A percentile compares a stretch with the other conserved stretches of the same genome.
These are phyloP conservation scores for Sceloporus tristichus DNA, from an alignment of 2,113 vertebrate genomes.

Conservation along the genomic window DNA sequence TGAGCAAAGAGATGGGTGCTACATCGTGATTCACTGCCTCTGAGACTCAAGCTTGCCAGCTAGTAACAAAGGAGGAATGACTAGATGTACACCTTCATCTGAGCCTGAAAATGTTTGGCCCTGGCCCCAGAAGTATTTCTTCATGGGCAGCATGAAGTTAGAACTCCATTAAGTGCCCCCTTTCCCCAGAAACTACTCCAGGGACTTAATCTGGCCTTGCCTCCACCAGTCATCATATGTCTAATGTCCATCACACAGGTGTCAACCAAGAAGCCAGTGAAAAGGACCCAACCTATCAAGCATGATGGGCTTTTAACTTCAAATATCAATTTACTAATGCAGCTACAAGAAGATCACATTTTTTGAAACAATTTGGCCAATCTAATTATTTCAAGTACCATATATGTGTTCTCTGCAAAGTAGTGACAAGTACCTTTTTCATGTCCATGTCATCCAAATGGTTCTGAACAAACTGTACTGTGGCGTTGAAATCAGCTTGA, in stretches of 20 bases:
- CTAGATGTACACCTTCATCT: too few species aligned
- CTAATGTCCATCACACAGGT: background rate
- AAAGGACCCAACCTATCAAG: background rate
- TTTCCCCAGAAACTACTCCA: too few species aligned
- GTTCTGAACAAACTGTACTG: constrained; percentile 94
- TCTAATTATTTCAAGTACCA: background rate
- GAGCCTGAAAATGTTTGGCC: too few species aligned
- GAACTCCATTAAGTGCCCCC: too few species aligned
- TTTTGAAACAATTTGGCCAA: background rate
- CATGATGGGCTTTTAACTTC: background rate
- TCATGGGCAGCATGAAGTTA: too few species aligned
- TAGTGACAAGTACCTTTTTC: constrained; percentile 83
- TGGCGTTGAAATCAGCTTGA: constrained; percentile 95
- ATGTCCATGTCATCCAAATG: constrained; percentile 90
- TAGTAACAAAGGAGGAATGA: too few species aligned
- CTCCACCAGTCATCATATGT: too few species aligned
- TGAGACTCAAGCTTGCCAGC: too few species aligned
- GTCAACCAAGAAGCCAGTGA: background rate
- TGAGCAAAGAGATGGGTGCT: too few species aligned
- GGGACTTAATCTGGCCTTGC: too few species aligned
- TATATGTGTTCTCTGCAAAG: background rate
- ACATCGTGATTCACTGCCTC: too few species aligned
- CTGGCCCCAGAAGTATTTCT: too few species aligned
- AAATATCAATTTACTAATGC: background rate
- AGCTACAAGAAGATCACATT: background rate